These are phyloP conservation scores for Opisthocomus hoazin DNA, from an alignment of 2,113 vertebrate genomes.

Conservation along the genomic window DNA sequence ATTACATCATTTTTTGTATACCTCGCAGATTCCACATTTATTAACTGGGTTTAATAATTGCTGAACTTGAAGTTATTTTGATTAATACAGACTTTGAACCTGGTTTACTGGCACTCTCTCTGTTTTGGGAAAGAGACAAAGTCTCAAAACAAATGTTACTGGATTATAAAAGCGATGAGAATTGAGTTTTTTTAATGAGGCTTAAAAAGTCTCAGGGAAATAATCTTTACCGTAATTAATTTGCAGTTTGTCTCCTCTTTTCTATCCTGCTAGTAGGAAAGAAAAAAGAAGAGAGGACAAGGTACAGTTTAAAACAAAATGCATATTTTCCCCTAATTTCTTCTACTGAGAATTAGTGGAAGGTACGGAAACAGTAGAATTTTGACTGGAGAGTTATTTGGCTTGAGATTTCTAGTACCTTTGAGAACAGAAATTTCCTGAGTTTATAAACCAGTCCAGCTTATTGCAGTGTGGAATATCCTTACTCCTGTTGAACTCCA, in stretches of 20 bases:
- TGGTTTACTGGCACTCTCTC: neutral
- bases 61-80: neutral
- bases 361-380: neutral
- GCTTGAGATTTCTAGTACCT: neutral
- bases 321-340: neutral
- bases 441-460: neutral
- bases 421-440: neutral
- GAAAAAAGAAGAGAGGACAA: neutral
- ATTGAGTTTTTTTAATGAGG: neutral
- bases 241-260: neutral
- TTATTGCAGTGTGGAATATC: neutral
- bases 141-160: slow-evolving; percentile 21
- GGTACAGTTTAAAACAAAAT: neutral
- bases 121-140: neutral
- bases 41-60: neutral
- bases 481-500: neutral
- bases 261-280: neutral
- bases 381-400: neutral
- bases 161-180: neutral
- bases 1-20: neutral
- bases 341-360: neutral
- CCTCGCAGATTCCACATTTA: neutral
- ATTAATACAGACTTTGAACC: neutral
- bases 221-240: neutral
- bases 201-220: neutral